Percentiles rank a stretch among this genome's conserved stretches.
phyloP scores from a whole-genome alignment of 2,797 vertebrate genomes.

The Petrocephalus schoutedeni region DNA sequence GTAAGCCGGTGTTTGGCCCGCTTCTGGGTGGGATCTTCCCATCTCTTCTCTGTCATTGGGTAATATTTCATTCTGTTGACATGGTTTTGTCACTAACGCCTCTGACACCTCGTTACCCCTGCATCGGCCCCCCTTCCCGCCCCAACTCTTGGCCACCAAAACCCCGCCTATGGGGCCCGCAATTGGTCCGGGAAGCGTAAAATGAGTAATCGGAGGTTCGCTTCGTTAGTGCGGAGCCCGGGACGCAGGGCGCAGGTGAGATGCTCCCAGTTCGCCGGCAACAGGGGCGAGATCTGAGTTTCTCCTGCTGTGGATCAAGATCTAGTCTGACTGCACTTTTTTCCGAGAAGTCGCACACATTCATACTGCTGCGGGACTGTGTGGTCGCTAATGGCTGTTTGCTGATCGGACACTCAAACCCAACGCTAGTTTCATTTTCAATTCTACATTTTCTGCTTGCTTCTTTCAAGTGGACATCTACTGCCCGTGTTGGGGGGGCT shows the following conservation, averaged over 20 bases:
- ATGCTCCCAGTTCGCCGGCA: conserved; percentile 86
- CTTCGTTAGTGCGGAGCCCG: conserved; percentile 70
- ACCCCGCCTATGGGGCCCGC: conserved; percentile 75
- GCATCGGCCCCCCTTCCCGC: conserved; percentile 37
- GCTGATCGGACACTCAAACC: background rate
- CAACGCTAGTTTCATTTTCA: conserved; percentile 49
- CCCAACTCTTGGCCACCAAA: conserved; percentile 65
- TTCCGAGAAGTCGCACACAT: background rate
- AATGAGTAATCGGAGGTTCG: conserved; percentile 80
- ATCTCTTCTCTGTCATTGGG: conserved; percentile 69
- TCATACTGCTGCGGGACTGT: background rate
- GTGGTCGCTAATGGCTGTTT: background rate
- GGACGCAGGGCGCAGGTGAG: conserved; percentile 78
- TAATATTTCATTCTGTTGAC: conserved; percentile 81
- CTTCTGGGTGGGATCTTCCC: conserved; percentile 55
- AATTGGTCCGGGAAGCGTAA: conserved; percentile 80
- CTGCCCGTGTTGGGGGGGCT: conserved; percentile 29
- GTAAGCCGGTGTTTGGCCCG: conserved; percentile 42
- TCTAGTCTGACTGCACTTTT: background rate
- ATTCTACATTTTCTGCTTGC: conserved; percentile 53
- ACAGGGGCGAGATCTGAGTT: conserved; percentile 75
- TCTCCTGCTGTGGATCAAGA: conserved; percentile 54
- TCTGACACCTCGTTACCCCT: conserved; percentile 65
- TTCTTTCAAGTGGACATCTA: conserved; percentile 44
- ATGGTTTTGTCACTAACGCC: conserved; percentile 72